Conservation (phyloP, 2,113 vertebrate genomes). For the Gyps fulvus region DNA sequence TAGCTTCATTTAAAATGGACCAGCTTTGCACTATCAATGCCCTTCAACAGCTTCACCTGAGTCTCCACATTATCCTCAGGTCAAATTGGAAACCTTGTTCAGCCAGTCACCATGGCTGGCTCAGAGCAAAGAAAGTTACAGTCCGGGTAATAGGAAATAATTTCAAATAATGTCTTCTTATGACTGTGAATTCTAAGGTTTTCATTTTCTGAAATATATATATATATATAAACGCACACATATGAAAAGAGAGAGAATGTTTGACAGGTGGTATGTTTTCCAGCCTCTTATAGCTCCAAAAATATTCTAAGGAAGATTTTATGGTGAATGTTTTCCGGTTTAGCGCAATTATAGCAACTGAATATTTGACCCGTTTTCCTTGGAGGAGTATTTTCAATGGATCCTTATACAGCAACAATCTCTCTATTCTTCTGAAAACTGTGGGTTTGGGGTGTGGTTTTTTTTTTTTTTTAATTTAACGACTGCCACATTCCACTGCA, state of each 20-base stretch:
- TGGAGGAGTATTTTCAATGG: background rate
- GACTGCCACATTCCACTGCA: background rate
- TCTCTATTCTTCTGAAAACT: background rate
- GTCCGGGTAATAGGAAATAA: background rate
- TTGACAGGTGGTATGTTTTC: background rate
- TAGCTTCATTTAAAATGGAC: background rate
- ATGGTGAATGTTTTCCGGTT: conserved; percentile 21
- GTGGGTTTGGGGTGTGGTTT: background rate
- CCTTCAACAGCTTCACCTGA: background rate
- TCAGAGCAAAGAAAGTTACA: background rate
- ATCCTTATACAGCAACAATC: background rate
- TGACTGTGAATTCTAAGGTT: background rate
- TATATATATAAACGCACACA: background rate
- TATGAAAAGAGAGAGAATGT: background rate
- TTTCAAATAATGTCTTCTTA: conserved; percentile 2
- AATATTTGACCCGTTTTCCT: conserved; percentile 20
- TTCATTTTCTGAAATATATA: background rate
- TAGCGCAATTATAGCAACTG: background rate
- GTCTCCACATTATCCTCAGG: background rate
- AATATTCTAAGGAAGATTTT: conserved; percentile 2
- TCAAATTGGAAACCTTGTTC: background rate
- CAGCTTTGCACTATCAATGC: background rate
- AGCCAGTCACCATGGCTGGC: background rate
- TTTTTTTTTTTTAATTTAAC: background rate
- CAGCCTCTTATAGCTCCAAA: background rate